These are phyloP conservation scores for Rhinophrynus dorsalis DNA, from an alignment of 2,797 vertebrate genomes.

Conservation along the genomic window DNA sequence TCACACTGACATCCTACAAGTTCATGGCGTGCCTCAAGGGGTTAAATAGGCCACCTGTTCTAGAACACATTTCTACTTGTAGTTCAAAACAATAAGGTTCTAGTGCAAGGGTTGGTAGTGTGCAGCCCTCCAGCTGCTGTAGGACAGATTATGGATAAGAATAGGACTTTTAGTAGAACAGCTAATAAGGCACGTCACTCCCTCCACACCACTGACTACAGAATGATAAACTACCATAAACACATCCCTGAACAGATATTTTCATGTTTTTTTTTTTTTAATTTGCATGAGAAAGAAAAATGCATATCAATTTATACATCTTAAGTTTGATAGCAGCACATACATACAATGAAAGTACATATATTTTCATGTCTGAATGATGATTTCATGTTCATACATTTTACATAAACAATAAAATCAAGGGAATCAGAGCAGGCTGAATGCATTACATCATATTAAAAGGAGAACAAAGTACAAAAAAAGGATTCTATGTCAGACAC, in stretches of 20 bases:
- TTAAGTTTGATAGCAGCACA: constrained; percentile 44
- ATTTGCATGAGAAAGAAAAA: constrained; percentile 48
- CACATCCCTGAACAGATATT: not conserved
- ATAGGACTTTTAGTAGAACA: no score
- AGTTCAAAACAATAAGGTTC: no score
- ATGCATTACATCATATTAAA: constrained; percentile 52
- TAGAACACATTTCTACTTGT: no score
- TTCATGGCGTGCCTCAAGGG: no score
- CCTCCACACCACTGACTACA: no score
- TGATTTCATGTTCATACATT: constrained; percentile 28
- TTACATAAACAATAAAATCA: constrained; percentile 26
- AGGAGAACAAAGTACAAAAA: constrained; percentile 57
- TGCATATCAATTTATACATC: constrained; percentile 47
- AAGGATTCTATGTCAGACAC: constrained; percentile 55
- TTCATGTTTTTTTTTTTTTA: constrained; percentile 42
- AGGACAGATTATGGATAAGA: no score
- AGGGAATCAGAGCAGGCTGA: constrained; percentile 8
- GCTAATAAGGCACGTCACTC: no score
- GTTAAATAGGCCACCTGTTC: no score
- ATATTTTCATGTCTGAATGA: constrained; percentile 13
- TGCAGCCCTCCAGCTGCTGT: no score
- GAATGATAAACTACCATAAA: no score
- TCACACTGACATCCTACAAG: no score
- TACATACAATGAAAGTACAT: constrained; percentile 38
- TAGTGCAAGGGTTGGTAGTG: no score